phyloP scores from a whole-genome alignment of 2,797 vertebrate species.

The Syngnathus rostellatus region DNA sequence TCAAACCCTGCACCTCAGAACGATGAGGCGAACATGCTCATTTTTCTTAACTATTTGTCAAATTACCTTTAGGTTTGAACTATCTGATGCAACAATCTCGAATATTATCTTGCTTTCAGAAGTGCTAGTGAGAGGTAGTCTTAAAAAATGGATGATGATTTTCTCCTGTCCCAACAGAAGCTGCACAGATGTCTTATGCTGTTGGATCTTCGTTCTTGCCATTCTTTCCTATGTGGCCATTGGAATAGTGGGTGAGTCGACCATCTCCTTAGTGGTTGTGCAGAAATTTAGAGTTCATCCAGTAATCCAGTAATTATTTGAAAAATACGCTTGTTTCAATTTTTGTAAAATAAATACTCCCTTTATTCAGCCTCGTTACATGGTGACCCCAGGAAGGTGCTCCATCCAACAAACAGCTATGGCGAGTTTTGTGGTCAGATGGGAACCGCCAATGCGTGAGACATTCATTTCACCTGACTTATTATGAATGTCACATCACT shows the following conservation, averaged over 20 bases:
- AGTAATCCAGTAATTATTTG: too few relatives aligned
- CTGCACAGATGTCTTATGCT: conserved; percentile 83
- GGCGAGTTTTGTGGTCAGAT: conserved; percentile 87
- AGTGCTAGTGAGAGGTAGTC: too few relatives aligned
- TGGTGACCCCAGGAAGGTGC: conserved; percentile 82
- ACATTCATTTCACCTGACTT: conserved; percentile 16
- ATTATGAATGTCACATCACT: not conserved
- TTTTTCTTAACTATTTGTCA: too few relatives aligned
- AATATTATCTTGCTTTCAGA: too few relatives aligned
- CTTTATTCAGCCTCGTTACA: conserved; percentile 77
- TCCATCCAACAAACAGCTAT: conserved; percentile 82
- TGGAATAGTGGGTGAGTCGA: conserved; percentile 79
- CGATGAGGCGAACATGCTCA: too few relatives aligned
- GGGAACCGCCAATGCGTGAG: conserved; percentile 78
- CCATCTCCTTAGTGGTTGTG: too few relatives aligned
- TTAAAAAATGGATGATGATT: not conserved
- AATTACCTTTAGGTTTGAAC: too few relatives aligned
- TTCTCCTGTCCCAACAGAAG: conserved; percentile 51
- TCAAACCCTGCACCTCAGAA: too few relatives aligned
- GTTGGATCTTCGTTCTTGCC: conserved; percentile 75
- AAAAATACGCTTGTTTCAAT: not conserved
- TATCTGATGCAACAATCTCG: too few relatives aligned
- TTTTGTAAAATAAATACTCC: not conserved
- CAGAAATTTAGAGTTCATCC: too few relatives aligned
- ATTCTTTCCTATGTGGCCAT: conserved; percentile 76